phyloP scores from a whole-genome alignment of 2,888 invertebrate species.

The Catocala fraxini region DNA sequence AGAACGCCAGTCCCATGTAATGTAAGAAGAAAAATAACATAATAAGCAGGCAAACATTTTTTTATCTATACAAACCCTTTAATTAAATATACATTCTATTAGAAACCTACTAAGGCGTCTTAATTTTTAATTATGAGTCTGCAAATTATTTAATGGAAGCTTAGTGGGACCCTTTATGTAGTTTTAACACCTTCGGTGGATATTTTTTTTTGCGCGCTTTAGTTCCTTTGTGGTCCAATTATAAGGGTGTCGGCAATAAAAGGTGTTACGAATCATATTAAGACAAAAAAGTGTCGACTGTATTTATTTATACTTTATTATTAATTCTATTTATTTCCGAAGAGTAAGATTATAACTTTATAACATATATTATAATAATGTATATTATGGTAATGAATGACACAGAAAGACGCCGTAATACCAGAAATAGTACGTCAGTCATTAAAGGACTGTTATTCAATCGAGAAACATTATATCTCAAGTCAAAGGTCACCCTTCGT shows the following conservation, averaged over 20 bases:
- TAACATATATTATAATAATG: too few relatives aligned
- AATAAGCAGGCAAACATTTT: slow-evolving; percentile 72
- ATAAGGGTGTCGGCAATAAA: slow-evolving; percentile 45
- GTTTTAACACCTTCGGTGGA: slow-evolving; percentile 72
- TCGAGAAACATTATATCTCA: slow-evolving; percentile 23
- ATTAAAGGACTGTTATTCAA: slow-evolving; percentile 9
- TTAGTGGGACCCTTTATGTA: slow-evolving; percentile 67
- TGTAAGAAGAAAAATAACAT: slow-evolving; percentile 55
- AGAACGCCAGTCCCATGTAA: slow-evolving; percentile 25
- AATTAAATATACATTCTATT: slow-evolving; percentile 57
- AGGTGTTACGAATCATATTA: slow-evolving; percentile 31
- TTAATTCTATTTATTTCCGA: not conserved
- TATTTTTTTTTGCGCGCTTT: slow-evolving; percentile 65
- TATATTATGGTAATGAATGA: too few relatives aligned
- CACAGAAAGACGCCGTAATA: too few relatives aligned
- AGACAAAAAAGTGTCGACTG: slow-evolving; percentile 12
- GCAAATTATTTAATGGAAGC: slow-evolving; percentile 65
- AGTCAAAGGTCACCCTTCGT: slow-evolving; percentile 14
- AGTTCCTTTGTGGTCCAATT: slow-evolving; percentile 51
- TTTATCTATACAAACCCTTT: slow-evolving; percentile 46
- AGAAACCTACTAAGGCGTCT: slow-evolving; percentile 66
- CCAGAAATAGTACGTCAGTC: not conserved
- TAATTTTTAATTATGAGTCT: slow-evolving; percentile 80
- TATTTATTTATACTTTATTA: not conserved
- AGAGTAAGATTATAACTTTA: too few relatives aligned